phyloP scores from a whole-genome alignment of 2,888 invertebrate genomes.

The Scaptomyza caliginosa region DNA sequence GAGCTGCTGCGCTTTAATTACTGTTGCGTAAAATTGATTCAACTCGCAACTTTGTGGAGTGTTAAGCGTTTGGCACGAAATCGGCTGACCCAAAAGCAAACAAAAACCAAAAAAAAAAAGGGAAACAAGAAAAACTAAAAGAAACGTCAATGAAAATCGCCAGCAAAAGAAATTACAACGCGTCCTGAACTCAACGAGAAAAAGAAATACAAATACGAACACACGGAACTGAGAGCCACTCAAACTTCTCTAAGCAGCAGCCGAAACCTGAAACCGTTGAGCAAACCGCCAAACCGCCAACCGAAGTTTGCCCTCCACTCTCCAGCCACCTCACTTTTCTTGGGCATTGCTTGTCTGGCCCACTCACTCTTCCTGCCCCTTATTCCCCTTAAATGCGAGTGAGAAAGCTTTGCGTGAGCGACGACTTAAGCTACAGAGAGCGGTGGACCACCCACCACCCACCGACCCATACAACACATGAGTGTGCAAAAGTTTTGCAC shows the following conservation, averaged over 20 bases:
- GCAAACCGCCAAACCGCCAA: constrained; percentile 34
- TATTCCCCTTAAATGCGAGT: constrained; percentile 8
- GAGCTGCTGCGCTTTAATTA: constrained; percentile 70
- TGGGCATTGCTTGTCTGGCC: not conserved
- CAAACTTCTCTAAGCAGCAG: not conserved
- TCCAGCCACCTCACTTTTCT: not conserved
- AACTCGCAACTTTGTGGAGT: constrained; percentile 80
- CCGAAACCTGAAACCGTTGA: constrained; percentile 18
- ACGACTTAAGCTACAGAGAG: constrained; percentile 57
- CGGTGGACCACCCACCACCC: constrained; percentile 6
- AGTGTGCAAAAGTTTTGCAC: constrained; percentile 63
- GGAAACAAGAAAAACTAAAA: constrained; percentile 3
- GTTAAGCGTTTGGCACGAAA: constrained; percentile 76
- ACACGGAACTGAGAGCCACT: constrained; percentile 7
- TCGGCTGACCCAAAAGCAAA: constrained; percentile 51
- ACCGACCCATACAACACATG: constrained; percentile 28
- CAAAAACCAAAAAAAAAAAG: constrained; percentile 2
- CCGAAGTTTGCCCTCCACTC: constrained; percentile 14
- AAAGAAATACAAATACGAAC: constrained; percentile 30
- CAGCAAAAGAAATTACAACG: constrained; percentile 47
- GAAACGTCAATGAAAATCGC: constrained; percentile 45
- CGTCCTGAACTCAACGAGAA: constrained; percentile 12
- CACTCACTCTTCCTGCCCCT: not conserved
- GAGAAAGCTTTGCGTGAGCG: constrained; percentile 63
- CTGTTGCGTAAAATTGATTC: constrained; percentile 80